These are phyloP conservation scores for Pocillopora verrucosa DNA, from an alignment of 64 coral and sea anemone genomes.

Conservation along the genomic window DNA sequence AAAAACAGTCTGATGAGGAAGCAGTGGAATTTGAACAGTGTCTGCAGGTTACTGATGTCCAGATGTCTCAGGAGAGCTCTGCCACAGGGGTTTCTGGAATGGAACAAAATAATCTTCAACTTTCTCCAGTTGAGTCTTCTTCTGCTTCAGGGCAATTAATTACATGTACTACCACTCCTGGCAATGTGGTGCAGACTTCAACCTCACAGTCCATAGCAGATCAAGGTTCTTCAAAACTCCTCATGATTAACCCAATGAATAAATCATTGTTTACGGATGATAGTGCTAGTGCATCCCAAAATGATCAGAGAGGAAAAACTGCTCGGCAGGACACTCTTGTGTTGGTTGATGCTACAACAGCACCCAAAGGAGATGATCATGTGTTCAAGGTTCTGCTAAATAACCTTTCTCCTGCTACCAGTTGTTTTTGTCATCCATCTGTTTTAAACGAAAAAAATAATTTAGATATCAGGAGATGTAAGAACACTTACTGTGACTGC, in stretches of 20 bases:
- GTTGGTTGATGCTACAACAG: constrained; percentile 31
- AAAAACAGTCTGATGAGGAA: constrained; percentile 13
- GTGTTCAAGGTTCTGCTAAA: constrained; percentile 74
- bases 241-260: constrained; percentile 14
- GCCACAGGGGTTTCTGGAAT: neutral
- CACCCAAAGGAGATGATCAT: constrained; percentile 64
- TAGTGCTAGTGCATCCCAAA: neutral
- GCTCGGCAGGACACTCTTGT: constrained; percentile 59
- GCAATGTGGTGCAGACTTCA: neutral
- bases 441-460: constrained; percentile 52
- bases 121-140: neutral
- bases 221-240: constrained; percentile 22
- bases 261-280: constrained; percentile 13
- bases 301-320: constrained; percentile 39
- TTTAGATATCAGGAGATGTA: constrained; percentile 61
- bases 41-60: constrained; percentile 11
- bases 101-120: constrained; percentile 14
- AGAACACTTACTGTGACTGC: constrained; percentile 89
- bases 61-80: neutral
- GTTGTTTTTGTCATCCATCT: constrained; percentile 69
- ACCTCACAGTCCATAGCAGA: neutral
- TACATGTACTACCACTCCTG: neutral
- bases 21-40: constrained; percentile 33
- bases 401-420: constrained; percentile 47
- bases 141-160: neutral